Evolutionary conservation across 2,113 vertebrate genomes (phyloP), one percentile per base, ranked within the genome.

Genomic region (Mobula hypostoma): DNA sequence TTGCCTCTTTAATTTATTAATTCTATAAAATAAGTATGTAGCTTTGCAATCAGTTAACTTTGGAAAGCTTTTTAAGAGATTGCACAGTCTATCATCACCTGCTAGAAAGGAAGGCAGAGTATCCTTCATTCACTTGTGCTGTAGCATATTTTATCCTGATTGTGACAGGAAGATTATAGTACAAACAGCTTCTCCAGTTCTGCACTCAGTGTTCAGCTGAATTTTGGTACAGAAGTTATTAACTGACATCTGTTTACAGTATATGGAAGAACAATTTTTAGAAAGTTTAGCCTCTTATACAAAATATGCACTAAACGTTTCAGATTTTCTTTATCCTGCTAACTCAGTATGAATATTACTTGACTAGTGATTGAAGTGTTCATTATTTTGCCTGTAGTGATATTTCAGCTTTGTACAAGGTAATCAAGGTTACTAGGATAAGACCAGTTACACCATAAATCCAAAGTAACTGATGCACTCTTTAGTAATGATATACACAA

Each of bases 301-400:
- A 91, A 91, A 91, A 91, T 91, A 91, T 91, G n/a, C 88, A 91
- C 66, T 91, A 29, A 91, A 88, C 32, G 32, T 91, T 91, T 91
- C n/a, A n/a, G 15, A 92, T 68, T 68, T 92, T 40, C 66, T 68
- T 92, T 92, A 92, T 68, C 36, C 66, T 92, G 90, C 68, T 92
- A 92, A 92, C 68, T 72, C 17, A 24, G 21, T 70, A 92, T 32
- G 90, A 92, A 72, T 92, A 72, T 70, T 72, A 40, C 90, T 92
- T 70, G 63, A 92, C 66, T 92, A 88, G 68, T 92, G 32, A 92
- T 70, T 92, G 90, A 92, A 92, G 68, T 70, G n/a, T 92, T 72
- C 90, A 74, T 92, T 92, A 48, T 66, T 61, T 88, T 88, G 29
- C 27, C 58, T 88, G 83, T 56, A 92, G 68, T 72, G 63, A 68